Conservation (phyloP, 2,797 vertebrate species). For the Xenopus petersii region DNA sequence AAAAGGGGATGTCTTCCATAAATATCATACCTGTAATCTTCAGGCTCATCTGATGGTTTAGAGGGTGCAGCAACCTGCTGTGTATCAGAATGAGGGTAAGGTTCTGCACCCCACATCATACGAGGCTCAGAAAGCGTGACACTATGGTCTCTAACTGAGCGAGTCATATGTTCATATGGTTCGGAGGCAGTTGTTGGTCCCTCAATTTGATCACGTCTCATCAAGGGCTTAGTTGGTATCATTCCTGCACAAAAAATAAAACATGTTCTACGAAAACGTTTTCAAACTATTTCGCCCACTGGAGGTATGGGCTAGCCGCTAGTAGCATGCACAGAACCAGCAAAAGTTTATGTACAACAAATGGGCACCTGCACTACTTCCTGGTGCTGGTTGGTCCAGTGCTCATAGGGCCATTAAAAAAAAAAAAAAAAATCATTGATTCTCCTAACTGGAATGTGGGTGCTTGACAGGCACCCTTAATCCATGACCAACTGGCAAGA, state of each 20-base stretch:
- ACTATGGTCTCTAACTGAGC: constrained; percentile 81
- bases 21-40: constrained; percentile 59
- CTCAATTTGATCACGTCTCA: constrained; percentile 91
- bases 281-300: too few species aligned
- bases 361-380: too few species aligned
- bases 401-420: too few species aligned
- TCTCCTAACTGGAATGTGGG: too few species aligned
- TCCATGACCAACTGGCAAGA: too few species aligned
- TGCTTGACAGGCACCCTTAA: too few species aligned
- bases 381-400: too few species aligned
- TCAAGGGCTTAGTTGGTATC: constrained; percentile 88
- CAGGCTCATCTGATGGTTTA: constrained; percentile 79
- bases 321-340: too few species aligned
- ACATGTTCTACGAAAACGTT: neutral
- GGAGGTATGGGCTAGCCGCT: too few species aligned
- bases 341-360: too few species aligned
- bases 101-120: constrained; percentile 90
- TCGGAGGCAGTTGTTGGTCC: constrained; percentile 82
- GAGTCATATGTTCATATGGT: constrained; percentile 88
- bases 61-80: constrained; percentile 74
- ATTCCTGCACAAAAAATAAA: constrained; percentile 70
- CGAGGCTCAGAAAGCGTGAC: constrained; percentile 81
- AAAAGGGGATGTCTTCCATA: too few species aligned
- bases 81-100: constrained; percentile 82
- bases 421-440: too few species aligned